These are phyloP conservation scores for Acanthurus tractus DNA, from an alignment of 2,797 vertebrate genomes.

Conservation along the genomic window DNA sequence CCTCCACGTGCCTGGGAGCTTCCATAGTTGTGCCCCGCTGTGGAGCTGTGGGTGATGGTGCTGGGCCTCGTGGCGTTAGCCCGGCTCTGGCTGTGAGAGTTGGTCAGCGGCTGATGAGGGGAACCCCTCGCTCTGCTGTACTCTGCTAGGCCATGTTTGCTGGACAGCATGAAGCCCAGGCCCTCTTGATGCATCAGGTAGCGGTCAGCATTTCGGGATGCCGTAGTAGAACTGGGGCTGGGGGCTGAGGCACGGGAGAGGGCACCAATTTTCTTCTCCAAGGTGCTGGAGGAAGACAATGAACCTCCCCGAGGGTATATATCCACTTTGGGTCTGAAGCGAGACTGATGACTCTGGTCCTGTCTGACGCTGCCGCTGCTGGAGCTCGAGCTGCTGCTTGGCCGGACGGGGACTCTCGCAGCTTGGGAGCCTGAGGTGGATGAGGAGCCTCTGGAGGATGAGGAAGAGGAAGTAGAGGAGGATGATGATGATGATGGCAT, in stretches of 20 bases:
- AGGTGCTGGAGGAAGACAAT: constrained; percentile 67
- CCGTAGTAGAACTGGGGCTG: constrained; percentile 64
- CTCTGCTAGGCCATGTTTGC: constrained; percentile 87
- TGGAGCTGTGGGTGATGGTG: constrained; percentile 61
- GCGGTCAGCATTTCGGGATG: constrained; percentile 82
- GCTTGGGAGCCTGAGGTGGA: constrained; percentile 55
- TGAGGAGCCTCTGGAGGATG: constrained; percentile 58
- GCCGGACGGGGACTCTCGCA: constrained; percentile 48
- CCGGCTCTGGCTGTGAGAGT: constrained; percentile 63
- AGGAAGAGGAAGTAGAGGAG: constrained; percentile 59
- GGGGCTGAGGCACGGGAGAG: constrained; percentile 69
- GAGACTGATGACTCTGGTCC: constrained; percentile 70
- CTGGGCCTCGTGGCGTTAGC: constrained; percentile 61
- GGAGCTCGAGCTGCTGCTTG: constrained; percentile 69
- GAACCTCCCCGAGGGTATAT: constrained; percentile 78
- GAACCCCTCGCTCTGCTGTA: constrained; percentile 69
- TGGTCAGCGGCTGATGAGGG: constrained; percentile 56
- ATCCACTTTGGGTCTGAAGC: constrained; percentile 84
- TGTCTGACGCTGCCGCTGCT: constrained; percentile 79
- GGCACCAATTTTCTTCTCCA: constrained; percentile 80
- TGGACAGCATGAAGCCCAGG: constrained; percentile 83
- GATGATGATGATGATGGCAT: constrained; percentile 58
- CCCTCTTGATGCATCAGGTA: constrained; percentile 81
- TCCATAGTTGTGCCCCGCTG: constrained; percentile 53
- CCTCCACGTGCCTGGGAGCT: constrained; percentile 66